Evolutionary conservation across 2,888 invertebrate species (phyloP), one percentile per base, ranked within the genome.

Genomic region (Eudemis profundana): DNA sequence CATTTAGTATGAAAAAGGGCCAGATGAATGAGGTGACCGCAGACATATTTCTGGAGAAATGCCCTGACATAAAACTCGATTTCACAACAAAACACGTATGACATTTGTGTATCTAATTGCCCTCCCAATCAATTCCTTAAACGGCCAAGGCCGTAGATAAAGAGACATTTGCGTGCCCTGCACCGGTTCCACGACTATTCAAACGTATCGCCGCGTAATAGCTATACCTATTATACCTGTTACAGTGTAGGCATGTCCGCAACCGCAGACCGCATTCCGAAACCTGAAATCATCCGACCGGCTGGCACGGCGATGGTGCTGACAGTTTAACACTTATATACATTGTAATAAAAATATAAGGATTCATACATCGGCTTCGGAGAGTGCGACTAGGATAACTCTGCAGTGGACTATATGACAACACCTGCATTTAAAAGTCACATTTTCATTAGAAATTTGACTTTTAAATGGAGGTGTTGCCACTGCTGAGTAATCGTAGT

Each of bases 241-340:
- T 62, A 60, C 67, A 57, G 62, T 65, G 64, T 70, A 60, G 67
- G 60, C 44, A 65, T 60, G 69, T 69, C 63, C 15, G 21, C 47
- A 19, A 27, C 38, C 47, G 51, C 62, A 40, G 21, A 63, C 62
- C 56, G 29, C 62, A 63, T 49, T 63, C 56, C 54, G 29, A 29
- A 12, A 36, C 40, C 46, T 59, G 47, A 33, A 38, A 49, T 53
- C 51, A 47, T 42, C 46, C 27, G 46, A 66, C 56, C 56, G 60
- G 60, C 38, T 65, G 40, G 42, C 42, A 23, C 10, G 33, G 19
- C 44, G 19, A 8, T 14, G 44, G 44, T 19, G 29, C 44, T 29
- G 49, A 19, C 38, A 40, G n/a, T 50, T 29, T 29, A 42, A 61
- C 44, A 57, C 44, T 19, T 46, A 21, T 12, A 33, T 1, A 33